phyloP scores from a whole-genome alignment of 2,888 invertebrate genomes.

The Metopia argyrocephala region DNA sequence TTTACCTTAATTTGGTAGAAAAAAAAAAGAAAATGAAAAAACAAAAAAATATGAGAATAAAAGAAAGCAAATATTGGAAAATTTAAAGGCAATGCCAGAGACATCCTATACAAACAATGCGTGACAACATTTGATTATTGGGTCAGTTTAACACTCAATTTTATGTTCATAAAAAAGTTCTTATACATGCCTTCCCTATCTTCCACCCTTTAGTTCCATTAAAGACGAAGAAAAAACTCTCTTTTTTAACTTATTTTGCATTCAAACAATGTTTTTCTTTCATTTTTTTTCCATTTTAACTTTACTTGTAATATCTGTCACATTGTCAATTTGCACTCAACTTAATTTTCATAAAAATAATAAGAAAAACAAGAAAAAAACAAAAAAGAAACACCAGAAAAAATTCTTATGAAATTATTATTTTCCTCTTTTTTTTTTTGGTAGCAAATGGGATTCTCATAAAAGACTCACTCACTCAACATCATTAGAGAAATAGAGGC shows the following conservation, averaged over 20 bases:
- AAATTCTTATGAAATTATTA: neutral
- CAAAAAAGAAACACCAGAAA: neutral
- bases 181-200: neutral
- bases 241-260: constrained; percentile 47
- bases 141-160: constrained; percentile 57
- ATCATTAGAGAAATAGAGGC: neutral
- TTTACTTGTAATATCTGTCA: constrained; percentile 38
- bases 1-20: constrained; percentile 48
- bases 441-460: neutral
- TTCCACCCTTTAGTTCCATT: neutral
- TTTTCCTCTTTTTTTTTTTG: neutral
- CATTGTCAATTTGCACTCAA: constrained; percentile 56
- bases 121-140: constrained; percentile 58
- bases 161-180: constrained; percentile 4
- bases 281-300: neutral
- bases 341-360: constrained; percentile 52
- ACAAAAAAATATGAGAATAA: neutral
- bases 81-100: constrained; percentile 16
- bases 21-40: neutral
- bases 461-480: neutral
- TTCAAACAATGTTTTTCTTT: constrained; percentile 32
- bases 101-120: constrained; percentile 58
- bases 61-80: constrained; percentile 16
- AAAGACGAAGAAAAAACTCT: no score
- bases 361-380: neutral